Percentiles rank a stretch among this genome's conserved stretches.
These are phyloP conservation scores for Origma solitaria DNA, from an alignment of 2,113 vertebrate genomes.

Conservation along the genomic window DNA sequence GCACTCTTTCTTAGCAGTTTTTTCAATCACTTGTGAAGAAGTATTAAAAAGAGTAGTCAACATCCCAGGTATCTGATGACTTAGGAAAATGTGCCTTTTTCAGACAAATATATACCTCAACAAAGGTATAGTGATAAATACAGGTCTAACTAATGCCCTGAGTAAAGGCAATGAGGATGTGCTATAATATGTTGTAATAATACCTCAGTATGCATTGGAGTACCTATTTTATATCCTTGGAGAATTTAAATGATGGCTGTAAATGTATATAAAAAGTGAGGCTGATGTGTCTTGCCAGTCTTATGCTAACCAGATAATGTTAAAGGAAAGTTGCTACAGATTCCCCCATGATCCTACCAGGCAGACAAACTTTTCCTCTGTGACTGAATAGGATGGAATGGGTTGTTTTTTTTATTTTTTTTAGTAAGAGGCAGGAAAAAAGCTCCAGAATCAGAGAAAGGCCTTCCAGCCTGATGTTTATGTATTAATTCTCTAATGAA, in stretches of 20 bases:
- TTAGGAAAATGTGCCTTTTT: not conserved
- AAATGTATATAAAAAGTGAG: not conserved
- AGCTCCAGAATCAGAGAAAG: not conserved
- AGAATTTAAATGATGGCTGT: not conserved
- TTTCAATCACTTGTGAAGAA: not conserved
- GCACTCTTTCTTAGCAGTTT: not conserved
- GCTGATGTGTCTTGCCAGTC: not conserved
- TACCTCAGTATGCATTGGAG: not conserved
- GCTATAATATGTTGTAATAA: not conserved
- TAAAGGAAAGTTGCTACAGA: not conserved
- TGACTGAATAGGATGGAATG: not conserved
- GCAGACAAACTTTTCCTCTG: not conserved
- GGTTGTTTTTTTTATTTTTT: not conserved
- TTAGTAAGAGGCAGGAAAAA: not conserved
- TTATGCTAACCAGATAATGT: not conserved
- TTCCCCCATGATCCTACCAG: not conserved
- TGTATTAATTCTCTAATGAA: not conserved
- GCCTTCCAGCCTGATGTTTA: not conserved
- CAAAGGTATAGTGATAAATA: not conserved
- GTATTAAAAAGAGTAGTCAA: not conserved
- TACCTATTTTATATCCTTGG: not conserved
- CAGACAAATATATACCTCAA: not conserved
- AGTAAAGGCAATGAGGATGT: not conserved
- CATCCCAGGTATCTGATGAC: fast-evolving
- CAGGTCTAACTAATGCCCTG: not conserved